These are phyloP conservation scores for Odocoileus virginianus DNA, from an alignment of 2,113 vertebrate genomes.

Conservation along the genomic window DNA sequence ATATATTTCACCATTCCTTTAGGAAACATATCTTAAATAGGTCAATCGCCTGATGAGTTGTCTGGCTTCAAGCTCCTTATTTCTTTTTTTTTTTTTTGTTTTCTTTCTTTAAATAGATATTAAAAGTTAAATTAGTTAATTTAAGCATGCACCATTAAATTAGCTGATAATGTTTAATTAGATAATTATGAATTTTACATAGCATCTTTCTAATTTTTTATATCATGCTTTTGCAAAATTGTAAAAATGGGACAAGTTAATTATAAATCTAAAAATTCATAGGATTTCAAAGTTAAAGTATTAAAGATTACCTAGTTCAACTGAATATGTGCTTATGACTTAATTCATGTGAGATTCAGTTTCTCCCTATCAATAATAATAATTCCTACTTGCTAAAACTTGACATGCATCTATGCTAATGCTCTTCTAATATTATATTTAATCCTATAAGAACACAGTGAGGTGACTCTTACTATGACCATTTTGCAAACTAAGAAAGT, in stretches of 20 bases:
- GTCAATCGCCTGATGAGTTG: neutral
- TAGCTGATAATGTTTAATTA: neutral
- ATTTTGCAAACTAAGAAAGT: neutral
- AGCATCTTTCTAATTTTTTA: neutral
- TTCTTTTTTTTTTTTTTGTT: neutral
- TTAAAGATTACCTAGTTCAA: neutral
- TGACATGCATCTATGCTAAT: neutral
- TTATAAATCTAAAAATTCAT: conserved; percentile 13
- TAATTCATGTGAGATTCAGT: neutral
- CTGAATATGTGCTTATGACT: neutral
- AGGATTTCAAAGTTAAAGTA: neutral
- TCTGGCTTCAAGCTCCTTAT: neutral
- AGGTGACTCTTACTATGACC: neutral
- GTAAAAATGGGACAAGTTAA: neutral
- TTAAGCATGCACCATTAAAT: conserved; percentile 2
- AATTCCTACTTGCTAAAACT: neutral
- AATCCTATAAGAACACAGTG: neutral
- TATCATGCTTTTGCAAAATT: neutral
- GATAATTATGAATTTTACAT: neutral
- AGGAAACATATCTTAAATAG: neutral
- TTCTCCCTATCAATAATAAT: neutral
- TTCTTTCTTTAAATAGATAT: neutral
- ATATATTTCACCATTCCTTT: neutral
- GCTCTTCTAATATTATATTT: neutral
- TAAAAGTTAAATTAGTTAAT: neutral